A percentile compares a stretch with the other conserved stretches of the same genome.
Evolutionary conservation across 2,888 invertebrate genomes (phyloP).

Genomic region (Sepioteuthis lessoniana): DNA sequence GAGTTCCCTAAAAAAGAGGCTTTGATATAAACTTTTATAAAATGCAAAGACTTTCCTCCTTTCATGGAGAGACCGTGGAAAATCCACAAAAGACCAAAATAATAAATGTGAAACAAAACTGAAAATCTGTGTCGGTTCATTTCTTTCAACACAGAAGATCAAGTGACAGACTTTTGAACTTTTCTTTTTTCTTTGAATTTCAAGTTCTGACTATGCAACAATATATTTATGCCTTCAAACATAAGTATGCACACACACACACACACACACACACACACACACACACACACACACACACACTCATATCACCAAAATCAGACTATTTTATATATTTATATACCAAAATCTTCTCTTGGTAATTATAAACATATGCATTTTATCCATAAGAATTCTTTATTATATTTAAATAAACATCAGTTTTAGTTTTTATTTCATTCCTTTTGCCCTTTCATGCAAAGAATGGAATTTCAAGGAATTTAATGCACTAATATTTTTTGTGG

Average conservation of each 20-base stretch:
- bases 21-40: too few relatives aligned
- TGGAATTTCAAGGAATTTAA: neutral
- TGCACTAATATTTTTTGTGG: neutral
- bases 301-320: neutral
- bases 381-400: neutral
- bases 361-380: neutral
- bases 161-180: too few relatives aligned
- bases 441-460: neutral
- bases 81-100: too few relatives aligned
- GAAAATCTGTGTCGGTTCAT: too few relatives aligned
- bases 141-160: too few relatives aligned
- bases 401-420: neutral
- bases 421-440: neutral
- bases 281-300: neutral
- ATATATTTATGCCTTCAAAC: neutral
- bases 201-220: too few relatives aligned
- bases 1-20: too few relatives aligned
- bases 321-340: neutral
- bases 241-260: neutral
- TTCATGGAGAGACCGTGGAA: too few relatives aligned
- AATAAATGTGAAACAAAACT: too few relatives aligned
- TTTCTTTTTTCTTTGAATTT: too few relatives aligned
- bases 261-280: neutral
- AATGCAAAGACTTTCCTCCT: too few relatives aligned
- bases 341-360: neutral